Evolutionary conservation across 2,113 vertebrate genomes (phyloP), one percentile per base, ranked within the genome.

Genomic region (Hippoglossus stenolepis): DNA sequence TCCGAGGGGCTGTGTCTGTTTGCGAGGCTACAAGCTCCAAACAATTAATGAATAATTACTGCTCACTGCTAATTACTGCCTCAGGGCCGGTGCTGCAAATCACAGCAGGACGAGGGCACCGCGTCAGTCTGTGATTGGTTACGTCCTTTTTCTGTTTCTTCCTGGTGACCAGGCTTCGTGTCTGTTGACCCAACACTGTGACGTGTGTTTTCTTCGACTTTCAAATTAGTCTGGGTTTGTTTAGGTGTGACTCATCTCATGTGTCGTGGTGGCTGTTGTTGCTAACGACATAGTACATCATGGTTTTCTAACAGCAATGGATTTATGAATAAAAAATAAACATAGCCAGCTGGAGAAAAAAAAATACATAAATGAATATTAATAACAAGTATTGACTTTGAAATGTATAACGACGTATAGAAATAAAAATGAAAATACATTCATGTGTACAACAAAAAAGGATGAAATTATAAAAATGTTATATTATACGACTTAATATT

Each of bases 31-130:
- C 70, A 15, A 82, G 79, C 87, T 49, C 79, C 70, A 80, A 89
- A 85, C 86, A 90, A 84, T 92, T 88, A 86, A 91, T 85, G 78
- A 90, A 92, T 88, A 87, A 82, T 90, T 85, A 89, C 75, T 64
- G 72, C 70, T 75, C 49, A 90, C 77, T 66, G 72, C 72, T 75
- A 43, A 43, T 43, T 43, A 43, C 40, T 13, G 17, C 82, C 73
- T 62, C 1, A 38, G 60, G 84, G 65, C 54, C 20, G 4, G 47
- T 21, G 47, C 28, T 49, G 61, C 70, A 64, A 64, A 83, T 87
- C 85, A 84, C 63, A 87, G 73, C 80, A 78, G 40, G 58, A 66
- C 56, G 73, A 84, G 68, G 56, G 45, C n/a, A 28, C 88, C 65
- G 51, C 59, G 43, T 40, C 24, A 28, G 51, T 56, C 77, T 53